Evolutionary conservation across 2,888 invertebrate species (phyloP).

Genomic region (Apamea monoglypha): DNA sequence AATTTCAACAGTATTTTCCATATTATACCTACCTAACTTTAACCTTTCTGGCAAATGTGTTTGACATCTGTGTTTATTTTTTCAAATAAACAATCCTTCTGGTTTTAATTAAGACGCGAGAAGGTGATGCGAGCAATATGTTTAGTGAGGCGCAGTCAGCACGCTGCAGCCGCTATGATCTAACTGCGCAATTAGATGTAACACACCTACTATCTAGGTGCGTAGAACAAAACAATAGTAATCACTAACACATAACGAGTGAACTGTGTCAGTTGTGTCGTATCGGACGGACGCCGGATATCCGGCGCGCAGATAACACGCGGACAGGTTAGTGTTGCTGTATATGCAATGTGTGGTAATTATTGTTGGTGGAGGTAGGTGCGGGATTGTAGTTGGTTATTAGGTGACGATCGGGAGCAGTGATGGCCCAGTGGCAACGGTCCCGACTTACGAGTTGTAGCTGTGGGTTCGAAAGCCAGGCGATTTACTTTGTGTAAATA

Average conservation of each 20-base stretch:
- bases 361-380: conserved; percentile 6
- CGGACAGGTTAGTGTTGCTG: conserved; percentile 57
- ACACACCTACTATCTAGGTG: neutral
- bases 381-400: neutral
- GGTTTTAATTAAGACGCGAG: neutral
- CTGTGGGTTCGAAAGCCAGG: too few species aligned
- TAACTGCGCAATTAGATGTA: conserved; percentile 1
- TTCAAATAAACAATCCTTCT: too few species aligned
- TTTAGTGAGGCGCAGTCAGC: neutral
- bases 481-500: too few species aligned
- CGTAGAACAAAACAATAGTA: conserved; percentile 37
- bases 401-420: too few species aligned
- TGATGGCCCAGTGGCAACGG: too few species aligned
- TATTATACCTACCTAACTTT: too few species aligned
- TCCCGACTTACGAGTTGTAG: too few species aligned
- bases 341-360: conserved; percentile 3
- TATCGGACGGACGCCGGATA: conserved; percentile 62
- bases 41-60: too few species aligned
- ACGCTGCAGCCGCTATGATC: too few species aligned
- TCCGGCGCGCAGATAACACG: conserved; percentile 64
- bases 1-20: too few species aligned
- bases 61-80: neutral
- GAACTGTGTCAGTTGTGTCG: conserved; percentile 61
- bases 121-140: neutral
- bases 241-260: conserved; percentile 46